These are phyloP conservation scores for Mesitornis unicolor DNA, from an alignment of 2,113 vertebrate species.

Conservation along the genomic window DNA sequence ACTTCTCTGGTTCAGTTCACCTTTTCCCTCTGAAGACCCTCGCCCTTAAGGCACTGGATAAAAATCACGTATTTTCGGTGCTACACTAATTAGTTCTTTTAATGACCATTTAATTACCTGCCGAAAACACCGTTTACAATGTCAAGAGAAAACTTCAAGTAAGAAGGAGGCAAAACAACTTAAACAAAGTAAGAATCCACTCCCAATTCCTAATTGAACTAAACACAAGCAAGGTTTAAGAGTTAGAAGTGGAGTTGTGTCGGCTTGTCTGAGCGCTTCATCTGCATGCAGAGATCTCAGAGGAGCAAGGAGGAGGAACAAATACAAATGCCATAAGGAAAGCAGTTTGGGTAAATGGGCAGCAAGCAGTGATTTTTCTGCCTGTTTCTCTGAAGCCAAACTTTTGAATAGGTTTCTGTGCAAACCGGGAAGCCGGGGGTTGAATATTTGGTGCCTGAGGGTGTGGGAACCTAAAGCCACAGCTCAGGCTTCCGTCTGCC, in stretches of 20 bases:
- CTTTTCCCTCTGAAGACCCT: neutral
- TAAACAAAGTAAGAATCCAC: neutral
- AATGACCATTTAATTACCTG: neutral
- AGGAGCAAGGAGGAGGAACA: neutral
- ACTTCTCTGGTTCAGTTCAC: neutral
- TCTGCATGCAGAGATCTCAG: neutral
- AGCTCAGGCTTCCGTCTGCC: neutral
- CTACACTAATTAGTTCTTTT: neutral
- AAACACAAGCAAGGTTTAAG: neutral
- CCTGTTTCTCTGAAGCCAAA: neutral
- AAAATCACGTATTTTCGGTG: neutral
- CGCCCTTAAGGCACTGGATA: neutral
- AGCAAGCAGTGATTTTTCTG: neutral
- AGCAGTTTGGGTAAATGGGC: neutral
- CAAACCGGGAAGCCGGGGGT: neutral
- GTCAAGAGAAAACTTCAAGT: neutral
- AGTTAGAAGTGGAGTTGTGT: neutral
- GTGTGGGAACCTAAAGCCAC: neutral
- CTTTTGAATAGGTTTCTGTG: neutral
- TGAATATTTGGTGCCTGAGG: neutral
- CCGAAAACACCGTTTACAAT: neutral
- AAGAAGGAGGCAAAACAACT: neutral
- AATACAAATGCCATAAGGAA: neutral
- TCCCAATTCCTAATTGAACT: neutral
- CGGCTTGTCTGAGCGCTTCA: neutral